These are phyloP conservation scores for Sclerodermus sp. DNA, from an alignment of 2,888 invertebrate genomes.

Conservation along the genomic window DNA sequence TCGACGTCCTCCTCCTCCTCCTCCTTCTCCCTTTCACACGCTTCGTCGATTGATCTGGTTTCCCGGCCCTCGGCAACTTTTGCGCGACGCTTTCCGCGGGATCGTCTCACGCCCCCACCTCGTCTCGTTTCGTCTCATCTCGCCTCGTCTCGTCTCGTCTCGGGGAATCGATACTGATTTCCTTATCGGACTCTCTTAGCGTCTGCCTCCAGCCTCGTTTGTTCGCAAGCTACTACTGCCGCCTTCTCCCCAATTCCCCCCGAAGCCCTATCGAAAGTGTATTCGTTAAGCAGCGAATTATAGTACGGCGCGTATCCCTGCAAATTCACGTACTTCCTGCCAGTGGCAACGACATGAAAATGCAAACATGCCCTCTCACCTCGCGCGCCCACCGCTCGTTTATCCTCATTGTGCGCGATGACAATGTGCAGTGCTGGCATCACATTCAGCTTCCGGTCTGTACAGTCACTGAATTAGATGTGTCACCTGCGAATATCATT, in stretches of 20 bases:
- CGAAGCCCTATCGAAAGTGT: no score
- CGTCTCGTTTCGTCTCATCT: no score
- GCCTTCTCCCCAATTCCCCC: no score
- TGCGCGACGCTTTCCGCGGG: no score
- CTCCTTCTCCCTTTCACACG: slow-evolving; percentile 14
- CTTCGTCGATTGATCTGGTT: slow-evolving; percentile 6
- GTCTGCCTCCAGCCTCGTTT: no score
- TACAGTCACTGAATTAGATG: slow-evolving; percentile 46
- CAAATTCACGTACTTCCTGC: slow-evolving; percentile 37
- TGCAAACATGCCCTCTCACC: slow-evolving; percentile 41
- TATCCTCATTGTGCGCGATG: slow-evolving; percentile 43
- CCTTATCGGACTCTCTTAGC: no score
- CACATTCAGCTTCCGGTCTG: slow-evolving; percentile 42
- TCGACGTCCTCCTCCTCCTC: background rate
- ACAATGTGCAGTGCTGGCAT: slow-evolving; percentile 37
- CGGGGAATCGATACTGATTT: no score
- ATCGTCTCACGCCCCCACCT: no score
- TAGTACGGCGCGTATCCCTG: slow-evolving; percentile 13
- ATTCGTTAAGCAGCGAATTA: no score
- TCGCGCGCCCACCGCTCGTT: slow-evolving; percentile 38
- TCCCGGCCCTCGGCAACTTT: no score
- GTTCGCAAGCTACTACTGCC: no score
- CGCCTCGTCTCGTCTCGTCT: no score
- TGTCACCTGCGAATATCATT: slow-evolving; percentile 44
- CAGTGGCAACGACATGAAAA: slow-evolving; percentile 42